phyloP scores from a whole-genome alignment of 1,140 invertebrate species.

The Hylaeus volcanicus region DNA sequence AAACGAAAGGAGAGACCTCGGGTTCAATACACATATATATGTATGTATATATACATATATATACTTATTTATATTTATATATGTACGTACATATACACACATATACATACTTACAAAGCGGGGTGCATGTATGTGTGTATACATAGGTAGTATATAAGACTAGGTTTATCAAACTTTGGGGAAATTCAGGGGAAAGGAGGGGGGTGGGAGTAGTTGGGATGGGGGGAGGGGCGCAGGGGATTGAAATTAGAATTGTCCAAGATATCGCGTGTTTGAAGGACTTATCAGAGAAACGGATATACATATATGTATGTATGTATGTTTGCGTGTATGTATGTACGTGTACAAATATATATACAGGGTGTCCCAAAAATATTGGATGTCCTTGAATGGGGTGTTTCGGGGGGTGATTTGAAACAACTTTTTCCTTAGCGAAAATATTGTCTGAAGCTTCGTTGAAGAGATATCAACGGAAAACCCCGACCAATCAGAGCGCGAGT shows the following conservation, averaged over 20 bases:
- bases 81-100: constrained; percentile 6
- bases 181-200: constrained; percentile 38
- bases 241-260: constrained; percentile 37
- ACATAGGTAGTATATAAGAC: constrained; percentile 54
- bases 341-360: not conserved
- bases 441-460: too few species aligned
- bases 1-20: constrained; percentile 32
- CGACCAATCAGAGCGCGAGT: too few species aligned
- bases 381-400: too few species aligned
- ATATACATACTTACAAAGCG: not conserved
- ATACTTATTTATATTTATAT: constrained; percentile 12
- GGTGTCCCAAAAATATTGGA: too few species aligned
- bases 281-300: constrained; percentile 28
- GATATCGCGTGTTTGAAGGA: constrained; percentile 19
- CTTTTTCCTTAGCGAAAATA: too few species aligned
- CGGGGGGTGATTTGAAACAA: too few species aligned
- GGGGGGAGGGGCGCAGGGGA: not conserved
- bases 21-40: constrained; percentile 25
- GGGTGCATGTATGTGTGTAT: constrained; percentile 6
- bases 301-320: not conserved
- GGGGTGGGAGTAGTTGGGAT: too few species aligned
- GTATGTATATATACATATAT: constrained; percentile 15
- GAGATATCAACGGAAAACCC: too few species aligned
- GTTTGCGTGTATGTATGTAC: not conserved
- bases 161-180: constrained; percentile 77